A percentile compares a stretch with the other conserved stretches of the same genome.
Evolutionary conservation across 2,888 invertebrate genomes (phyloP).

Genomic region (Eupithecia vulgata): DNA sequence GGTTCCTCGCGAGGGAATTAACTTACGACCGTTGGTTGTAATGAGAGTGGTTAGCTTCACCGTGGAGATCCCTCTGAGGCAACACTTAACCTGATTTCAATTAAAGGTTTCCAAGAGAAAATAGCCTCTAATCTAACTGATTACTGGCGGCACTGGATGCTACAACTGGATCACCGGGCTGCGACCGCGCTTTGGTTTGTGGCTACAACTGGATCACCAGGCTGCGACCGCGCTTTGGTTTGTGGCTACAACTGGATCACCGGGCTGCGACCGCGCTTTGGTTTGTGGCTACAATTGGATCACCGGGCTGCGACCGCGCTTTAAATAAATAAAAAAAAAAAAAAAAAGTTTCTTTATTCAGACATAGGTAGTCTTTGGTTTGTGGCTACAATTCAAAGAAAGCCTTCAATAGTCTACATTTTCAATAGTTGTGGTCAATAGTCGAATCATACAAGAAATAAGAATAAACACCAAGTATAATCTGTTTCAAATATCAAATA

Average conservation of each 20-base stretch:
- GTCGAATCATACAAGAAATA: neutral
- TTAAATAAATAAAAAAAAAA: no score
- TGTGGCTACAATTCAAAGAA: neutral
- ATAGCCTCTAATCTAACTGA: neutral
- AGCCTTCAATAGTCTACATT: neutral
- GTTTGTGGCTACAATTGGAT: no score
- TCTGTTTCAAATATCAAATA: no score
- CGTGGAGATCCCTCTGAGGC: neutral
- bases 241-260: no score
- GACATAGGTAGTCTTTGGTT: no score
- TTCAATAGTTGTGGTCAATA: no score
- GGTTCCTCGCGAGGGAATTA: neutral
- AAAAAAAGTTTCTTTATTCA: no score
- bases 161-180: neutral
- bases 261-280: no score
- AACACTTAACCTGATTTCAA: constrained; percentile 1
- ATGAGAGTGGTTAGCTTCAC: neutral
- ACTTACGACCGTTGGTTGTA: neutral
- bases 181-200: neutral
- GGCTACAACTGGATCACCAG: neutral
- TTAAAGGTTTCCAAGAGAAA: neutral
- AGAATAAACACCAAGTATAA: neutral
- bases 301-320: no score
- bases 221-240: neutral
- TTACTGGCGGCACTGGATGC: neutral